phyloP scores from a whole-genome alignment of 2,113 vertebrate species.

The Anhinga anhinga region DNA sequence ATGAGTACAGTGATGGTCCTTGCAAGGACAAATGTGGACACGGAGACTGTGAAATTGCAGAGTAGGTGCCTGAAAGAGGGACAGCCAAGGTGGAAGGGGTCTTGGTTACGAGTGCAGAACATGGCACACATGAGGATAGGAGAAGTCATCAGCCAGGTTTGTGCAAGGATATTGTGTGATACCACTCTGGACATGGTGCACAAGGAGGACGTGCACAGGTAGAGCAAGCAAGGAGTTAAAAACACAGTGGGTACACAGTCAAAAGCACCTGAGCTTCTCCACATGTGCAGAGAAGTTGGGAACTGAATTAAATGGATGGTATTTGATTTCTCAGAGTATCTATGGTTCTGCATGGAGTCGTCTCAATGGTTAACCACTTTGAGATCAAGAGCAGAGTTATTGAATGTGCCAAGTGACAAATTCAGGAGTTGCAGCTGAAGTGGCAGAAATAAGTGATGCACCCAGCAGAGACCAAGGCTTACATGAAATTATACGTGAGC shows the following conservation, averaged over 20 bases:
- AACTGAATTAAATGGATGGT: accelerated
- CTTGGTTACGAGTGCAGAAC: neutral
- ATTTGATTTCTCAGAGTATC: neutral
- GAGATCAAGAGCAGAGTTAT: neutral
- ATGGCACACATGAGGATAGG: neutral
- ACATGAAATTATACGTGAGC: neutral
- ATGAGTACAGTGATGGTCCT: neutral
- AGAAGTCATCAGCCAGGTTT: neutral
- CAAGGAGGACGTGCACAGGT: neutral
- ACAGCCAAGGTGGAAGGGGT: neutral
- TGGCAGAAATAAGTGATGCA: neutral
- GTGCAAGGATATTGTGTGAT: neutral
- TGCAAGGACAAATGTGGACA: neutral
- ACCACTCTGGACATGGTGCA: accelerated
- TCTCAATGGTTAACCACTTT: neutral
- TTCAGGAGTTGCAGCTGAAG: neutral
- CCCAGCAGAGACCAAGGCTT: neutral
- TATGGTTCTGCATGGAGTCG: neutral
- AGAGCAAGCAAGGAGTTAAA: neutral
- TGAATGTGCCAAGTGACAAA: neutral
- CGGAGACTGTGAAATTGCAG: neutral
- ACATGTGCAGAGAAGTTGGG: neutral
- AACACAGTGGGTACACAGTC: neutral
- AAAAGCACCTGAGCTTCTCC: neutral
- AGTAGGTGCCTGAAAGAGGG: neutral